Conservation (phyloP, 2,113 vertebrate genomes). For the Hippocampus guttulatus region DNA sequence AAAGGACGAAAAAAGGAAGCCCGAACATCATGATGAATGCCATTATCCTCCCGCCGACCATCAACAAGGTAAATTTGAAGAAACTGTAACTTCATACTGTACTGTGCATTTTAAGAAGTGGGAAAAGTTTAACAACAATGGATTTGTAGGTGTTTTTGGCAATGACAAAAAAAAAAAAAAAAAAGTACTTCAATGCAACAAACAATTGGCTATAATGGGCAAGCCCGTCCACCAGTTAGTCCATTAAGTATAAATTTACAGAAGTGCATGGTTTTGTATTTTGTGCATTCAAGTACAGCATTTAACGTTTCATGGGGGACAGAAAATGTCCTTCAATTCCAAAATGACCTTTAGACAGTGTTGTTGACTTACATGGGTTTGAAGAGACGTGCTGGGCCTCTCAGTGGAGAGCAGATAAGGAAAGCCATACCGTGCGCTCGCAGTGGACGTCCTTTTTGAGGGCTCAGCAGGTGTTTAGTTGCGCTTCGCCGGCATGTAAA, state of each 20-base stretch:
- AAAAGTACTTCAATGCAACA: too few relatives aligned
- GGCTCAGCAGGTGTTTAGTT: constrained; percentile 3
- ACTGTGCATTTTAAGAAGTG: too few relatives aligned
- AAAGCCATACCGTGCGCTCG: not conserved
- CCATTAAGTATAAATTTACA: not conserved
- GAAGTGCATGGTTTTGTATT: not conserved
- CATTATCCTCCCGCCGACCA: too few relatives aligned
- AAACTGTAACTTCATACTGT: too few relatives aligned
- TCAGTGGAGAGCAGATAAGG: not conserved
- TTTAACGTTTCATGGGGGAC: not conserved
- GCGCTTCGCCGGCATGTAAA: not conserved
- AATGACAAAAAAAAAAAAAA: too few relatives aligned
- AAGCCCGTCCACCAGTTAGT: too few relatives aligned
- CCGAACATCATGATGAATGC: too few relatives aligned
- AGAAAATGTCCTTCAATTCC: not conserved
- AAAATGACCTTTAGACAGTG: not conserved
- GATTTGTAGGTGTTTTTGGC: too few relatives aligned
- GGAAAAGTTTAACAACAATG: too few relatives aligned
- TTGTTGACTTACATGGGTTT: not conserved
- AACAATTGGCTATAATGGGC: too few relatives aligned
- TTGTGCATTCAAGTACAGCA: not conserved
- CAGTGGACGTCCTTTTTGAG: not conserved
- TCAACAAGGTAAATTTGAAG: too few relatives aligned
- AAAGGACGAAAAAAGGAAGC: too few relatives aligned
- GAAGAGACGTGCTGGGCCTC: not conserved